Conservation (phyloP, 2,113 vertebrate genomes). For the Triplophysa dalaica region DNA sequence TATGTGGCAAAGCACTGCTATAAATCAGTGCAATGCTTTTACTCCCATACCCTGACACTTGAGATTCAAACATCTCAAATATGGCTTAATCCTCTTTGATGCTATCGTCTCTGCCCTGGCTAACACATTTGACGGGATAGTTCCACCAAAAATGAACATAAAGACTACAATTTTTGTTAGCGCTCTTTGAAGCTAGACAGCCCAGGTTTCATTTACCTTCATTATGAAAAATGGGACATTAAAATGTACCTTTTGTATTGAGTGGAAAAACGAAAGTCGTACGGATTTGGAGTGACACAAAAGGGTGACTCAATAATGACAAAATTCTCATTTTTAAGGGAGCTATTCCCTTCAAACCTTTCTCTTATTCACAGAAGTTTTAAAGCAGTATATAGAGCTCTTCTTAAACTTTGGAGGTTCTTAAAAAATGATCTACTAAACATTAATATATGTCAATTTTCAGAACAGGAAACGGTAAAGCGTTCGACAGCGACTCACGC, state of each 20-base stretch:
- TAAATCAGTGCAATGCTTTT: slow-evolving; percentile 29
- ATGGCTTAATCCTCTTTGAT: slow-evolving; percentile 16
- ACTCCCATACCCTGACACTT: slow-evolving; percentile 5
- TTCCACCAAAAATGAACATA: too few relatives aligned
- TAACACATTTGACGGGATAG: slow-evolving; percentile 12
- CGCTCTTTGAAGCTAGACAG: too few relatives aligned
- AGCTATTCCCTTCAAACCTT: slow-evolving; percentile 8
- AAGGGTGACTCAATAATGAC: too few relatives aligned
- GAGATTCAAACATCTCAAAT: slow-evolving; percentile 27
- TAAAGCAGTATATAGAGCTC: slow-evolving; percentile 4
- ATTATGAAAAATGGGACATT: too few relatives aligned
- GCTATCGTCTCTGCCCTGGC: background rate
- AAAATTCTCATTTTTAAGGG: too few relatives aligned
- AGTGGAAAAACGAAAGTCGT: too few relatives aligned
- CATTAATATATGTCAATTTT: slow-evolving; percentile 28
- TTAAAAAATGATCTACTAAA: slow-evolving; percentile 47
- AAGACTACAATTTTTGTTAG: too few relatives aligned
- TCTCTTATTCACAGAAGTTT: slow-evolving; percentile 25
- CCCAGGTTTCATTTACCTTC: too few relatives aligned
- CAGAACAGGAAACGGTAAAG: background rate
- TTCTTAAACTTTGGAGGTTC: slow-evolving; percentile 24
- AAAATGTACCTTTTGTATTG: too few relatives aligned
- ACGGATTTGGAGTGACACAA: too few relatives aligned
- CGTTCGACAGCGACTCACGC: background rate
- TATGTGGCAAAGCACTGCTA: background rate